These are phyloP conservation scores for Metopolophium dirhodum DNA, from an alignment of 1,140 invertebrate genomes.

Conservation along the genomic window DNA sequence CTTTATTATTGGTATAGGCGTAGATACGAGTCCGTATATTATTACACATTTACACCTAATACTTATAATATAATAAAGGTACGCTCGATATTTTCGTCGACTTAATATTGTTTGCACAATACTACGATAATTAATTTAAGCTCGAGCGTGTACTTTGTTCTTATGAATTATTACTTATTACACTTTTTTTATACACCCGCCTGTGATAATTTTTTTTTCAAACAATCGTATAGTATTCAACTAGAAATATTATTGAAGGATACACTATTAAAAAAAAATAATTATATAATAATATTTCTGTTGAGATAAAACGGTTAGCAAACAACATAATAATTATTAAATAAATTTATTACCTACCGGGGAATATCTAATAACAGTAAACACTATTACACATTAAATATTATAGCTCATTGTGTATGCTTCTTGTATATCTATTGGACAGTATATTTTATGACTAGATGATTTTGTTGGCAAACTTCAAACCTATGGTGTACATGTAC, in stretches of 20 bases:
- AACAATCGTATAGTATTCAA: neutral
- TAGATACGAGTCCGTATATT: neutral
- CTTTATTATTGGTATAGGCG: neutral
- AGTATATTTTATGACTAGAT: slow-evolving; percentile 12
- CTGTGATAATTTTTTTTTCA: neutral
- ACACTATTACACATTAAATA: neutral
- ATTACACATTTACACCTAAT: neutral
- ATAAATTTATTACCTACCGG: neutral
- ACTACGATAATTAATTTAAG: neutral
- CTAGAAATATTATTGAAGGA: neutral
- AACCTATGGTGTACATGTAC: neutral
- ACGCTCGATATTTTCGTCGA: neutral
- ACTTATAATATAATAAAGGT: no score
- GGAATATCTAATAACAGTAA: slow-evolving; percentile 24
- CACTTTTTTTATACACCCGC: neutral
- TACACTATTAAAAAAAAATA: slow-evolving; percentile 13
- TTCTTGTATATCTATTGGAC: neutral
- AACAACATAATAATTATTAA: neutral
- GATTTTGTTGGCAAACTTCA: slow-evolving; percentile 10
- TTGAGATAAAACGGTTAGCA: neutral
- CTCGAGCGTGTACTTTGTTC: neutral
- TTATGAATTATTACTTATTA: neutral
- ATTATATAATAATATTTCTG: neutral
- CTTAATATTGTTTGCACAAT: neutral
- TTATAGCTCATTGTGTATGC: slow-evolving; percentile 25